Conservation (phyloP, 2,113 vertebrate genomes). For the Varanus komodoensis region DNA sequence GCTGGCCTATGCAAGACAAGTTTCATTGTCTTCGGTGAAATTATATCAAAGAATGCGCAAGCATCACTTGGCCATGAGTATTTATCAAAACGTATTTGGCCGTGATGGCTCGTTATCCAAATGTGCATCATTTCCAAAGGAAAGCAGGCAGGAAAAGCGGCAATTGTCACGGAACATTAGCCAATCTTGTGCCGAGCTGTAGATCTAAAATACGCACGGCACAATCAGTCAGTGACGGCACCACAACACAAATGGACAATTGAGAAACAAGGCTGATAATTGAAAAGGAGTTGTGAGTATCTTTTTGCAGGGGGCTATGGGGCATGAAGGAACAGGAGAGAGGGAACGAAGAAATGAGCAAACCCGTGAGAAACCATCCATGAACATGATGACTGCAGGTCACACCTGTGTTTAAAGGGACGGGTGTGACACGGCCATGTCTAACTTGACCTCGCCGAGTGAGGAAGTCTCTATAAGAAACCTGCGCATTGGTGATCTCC, state of each 20-base stretch:
- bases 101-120: conserved; percentile 52
- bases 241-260: conserved; percentile 55
- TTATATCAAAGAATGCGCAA: conserved; percentile 59
- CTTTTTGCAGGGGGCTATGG: conserved; percentile 7
- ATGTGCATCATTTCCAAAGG: conserved; percentile 57
- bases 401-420: not conserved
- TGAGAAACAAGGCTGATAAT: conserved; percentile 66
- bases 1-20: conserved; percentile 32
- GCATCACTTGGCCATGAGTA: conserved; percentile 66
- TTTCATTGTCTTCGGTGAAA: conserved; percentile 53
- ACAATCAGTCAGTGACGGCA: conserved; percentile 59
- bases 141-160: conserved; percentile 58
- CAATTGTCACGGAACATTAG: conserved; percentile 57
- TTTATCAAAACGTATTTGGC: conserved; percentile 76
- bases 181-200: conserved; percentile 32
- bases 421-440: not conserved
- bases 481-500: not conserved
- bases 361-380: not conserved
- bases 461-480: not conserved
- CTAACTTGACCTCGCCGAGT: not conserved
- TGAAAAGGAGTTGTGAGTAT: conserved; percentile 55
- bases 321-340: conserved; percentile 27
- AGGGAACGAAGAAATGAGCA: not conserved
- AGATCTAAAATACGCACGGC: conserved; percentile 53
- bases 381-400: not conserved